These are phyloP conservation scores for Limnephilus marmoratus DNA, from an alignment of 2,888 invertebrate species.

Conservation along the genomic window DNA sequence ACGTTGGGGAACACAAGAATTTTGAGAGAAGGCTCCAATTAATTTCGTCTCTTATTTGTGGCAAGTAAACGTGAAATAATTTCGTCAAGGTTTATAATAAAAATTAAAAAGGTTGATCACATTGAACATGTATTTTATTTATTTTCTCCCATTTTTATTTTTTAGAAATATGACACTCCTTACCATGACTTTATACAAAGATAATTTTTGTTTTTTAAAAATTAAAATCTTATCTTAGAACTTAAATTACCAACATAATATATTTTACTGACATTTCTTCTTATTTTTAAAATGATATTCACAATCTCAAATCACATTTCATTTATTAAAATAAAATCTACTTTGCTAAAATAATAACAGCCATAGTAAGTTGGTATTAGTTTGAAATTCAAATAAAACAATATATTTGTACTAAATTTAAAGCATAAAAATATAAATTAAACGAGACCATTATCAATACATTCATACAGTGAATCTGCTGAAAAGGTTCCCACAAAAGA, in stretches of 20 bases:
- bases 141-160: not conserved
- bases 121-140: not conserved
- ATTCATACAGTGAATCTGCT: too few species aligned
- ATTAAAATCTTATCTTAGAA: not conserved
- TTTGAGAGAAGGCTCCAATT: constrained; percentile 70
- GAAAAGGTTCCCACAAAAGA: too few species aligned
- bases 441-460: too few species aligned
- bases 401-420: not conserved
- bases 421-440: not conserved
- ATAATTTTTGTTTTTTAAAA: not conserved
- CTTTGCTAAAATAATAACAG: constrained; percentile 13
- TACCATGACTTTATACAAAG: not conserved
- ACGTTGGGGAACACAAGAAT: constrained; percentile 83
- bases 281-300: not conserved
- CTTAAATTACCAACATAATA: not conserved
- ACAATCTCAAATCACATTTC: not conserved
- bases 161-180: not conserved
- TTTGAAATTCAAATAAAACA: not conserved
- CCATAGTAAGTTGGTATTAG: not conserved
- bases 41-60: not conserved
- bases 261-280: not conserved
- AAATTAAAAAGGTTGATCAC: constrained; percentile 34
- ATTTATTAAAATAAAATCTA: not conserved
- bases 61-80: constrained; percentile 8
- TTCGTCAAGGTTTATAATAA: constrained; percentile 41